Evolutionary conservation across 2,113 vertebrate species (phyloP).

Genomic region (Monopterus albus): DNA sequence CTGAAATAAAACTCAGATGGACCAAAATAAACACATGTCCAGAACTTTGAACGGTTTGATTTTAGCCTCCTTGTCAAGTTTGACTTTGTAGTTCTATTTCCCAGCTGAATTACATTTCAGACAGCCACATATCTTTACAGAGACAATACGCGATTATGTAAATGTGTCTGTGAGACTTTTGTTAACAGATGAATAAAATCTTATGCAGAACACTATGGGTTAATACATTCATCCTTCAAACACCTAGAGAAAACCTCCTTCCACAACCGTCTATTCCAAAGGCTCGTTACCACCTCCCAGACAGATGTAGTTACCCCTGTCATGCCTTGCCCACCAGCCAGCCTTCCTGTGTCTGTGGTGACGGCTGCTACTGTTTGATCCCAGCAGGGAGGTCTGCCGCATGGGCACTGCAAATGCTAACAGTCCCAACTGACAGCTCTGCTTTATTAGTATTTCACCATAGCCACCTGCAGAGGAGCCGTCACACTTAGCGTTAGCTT

Average conservation of each 20-base stretch:
- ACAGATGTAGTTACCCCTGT: slow-evolving; percentile 51
- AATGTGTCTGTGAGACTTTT: not conserved
- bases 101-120: not conserved
- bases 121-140: not conserved
- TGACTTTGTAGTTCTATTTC: not conserved
- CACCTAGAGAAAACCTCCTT: slow-evolving; percentile 11
- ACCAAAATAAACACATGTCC: not conserved
- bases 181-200: not conserved
- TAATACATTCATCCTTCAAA: slow-evolving; percentile 12
- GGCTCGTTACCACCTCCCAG: slow-evolving; percentile 60
- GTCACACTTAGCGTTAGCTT: slow-evolving; percentile 47
- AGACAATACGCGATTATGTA: not conserved
- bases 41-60: too few species aligned
- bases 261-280: slow-evolving; percentile 14
- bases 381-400: slow-evolving; percentile 59
- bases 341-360: slow-evolving; percentile 61
- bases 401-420: slow-evolving; percentile 53
- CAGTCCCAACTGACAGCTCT: slow-evolving; percentile 60
- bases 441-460: slow-evolving; percentile 69
- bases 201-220: too few species aligned
- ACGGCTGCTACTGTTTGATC: slow-evolving; percentile 62
- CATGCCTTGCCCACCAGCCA: slow-evolving; percentile 42
- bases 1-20: slow-evolving; percentile 12
- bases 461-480: slow-evolving; percentile 69
- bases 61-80: not conserved